Evolutionary conservation across 2,797 vertebrate species (phyloP).

Genomic region (Meriones psammophilus): DNA sequence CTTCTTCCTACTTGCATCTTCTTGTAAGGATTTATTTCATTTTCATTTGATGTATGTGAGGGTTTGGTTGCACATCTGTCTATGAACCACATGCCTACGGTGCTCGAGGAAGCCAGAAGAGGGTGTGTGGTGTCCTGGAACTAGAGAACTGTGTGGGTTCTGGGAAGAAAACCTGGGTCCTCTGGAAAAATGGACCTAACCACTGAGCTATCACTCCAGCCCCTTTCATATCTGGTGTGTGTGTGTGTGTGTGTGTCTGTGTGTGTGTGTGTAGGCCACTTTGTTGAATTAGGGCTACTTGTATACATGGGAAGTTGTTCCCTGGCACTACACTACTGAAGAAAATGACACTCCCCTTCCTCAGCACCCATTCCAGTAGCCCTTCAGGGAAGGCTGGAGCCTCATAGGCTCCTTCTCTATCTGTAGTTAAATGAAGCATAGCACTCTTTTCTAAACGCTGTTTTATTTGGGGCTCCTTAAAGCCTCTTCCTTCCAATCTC

Average conservation of each 20-base stretch:
- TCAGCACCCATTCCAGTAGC: not conserved
- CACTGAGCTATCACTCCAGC: not conserved
- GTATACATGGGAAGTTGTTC: not conserved
- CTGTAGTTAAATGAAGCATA: not conserved
- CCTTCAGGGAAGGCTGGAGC: not conserved
- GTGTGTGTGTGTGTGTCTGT: not conserved
- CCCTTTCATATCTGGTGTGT: not conserved
- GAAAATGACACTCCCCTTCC: not conserved
- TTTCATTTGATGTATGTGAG: not conserved
- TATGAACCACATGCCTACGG: not conserved
- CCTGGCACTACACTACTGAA: not conserved
- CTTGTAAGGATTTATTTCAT: not conserved
- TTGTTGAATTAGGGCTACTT: not conserved
- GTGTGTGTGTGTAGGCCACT: not conserved
- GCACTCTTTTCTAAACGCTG: too few species aligned
- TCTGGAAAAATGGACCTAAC: not conserved
- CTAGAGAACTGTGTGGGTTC: not conserved
- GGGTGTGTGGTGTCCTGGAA: not conserved
- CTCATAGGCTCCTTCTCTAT: not conserved
- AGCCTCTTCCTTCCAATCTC: too few species aligned
- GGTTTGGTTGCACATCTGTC: not conserved
- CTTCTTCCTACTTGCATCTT: not conserved
- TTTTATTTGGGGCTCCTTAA: too few species aligned
- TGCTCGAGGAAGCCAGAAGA: too few species aligned
- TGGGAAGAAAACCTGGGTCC: not conserved